Conservation (phyloP, 2,113 vertebrate species). For the Dasyurus viverrinus region DNA sequence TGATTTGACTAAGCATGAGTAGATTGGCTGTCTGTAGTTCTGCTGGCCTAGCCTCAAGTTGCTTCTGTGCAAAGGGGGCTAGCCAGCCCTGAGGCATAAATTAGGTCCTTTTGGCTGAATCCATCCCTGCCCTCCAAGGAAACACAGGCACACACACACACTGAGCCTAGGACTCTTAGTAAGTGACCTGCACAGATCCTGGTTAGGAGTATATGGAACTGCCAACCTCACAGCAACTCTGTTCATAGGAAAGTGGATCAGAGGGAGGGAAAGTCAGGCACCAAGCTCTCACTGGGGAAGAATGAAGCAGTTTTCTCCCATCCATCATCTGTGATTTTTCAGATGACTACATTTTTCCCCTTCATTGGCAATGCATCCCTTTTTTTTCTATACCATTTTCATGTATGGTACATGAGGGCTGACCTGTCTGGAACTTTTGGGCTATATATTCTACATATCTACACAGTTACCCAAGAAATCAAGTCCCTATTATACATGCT, state of each 20-base stretch:
- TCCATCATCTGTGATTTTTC: conserved; percentile 74
- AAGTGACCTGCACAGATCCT: background rate
- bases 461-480: background rate
- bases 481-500: background rate
- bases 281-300: conserved; percentile 55
- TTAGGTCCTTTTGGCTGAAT: background rate
- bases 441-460: background rate
- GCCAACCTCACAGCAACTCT: conserved; percentile 54
- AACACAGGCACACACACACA: background rate
- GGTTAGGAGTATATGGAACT: background rate
- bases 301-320: conserved; percentile 75
- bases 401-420: background rate
- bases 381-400: background rate
- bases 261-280: background rate
- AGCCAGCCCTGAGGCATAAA: background rate
- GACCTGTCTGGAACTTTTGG: background rate
- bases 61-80: background rate
- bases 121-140: too few relatives aligned
- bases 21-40: background rate
- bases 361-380: background rate
- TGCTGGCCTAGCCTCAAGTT: background rate
- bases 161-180: background rate
- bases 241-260: conserved; percentile 63
- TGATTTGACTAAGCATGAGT: background rate
- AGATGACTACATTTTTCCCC: conserved; percentile 73